Evolutionary conservation across 2,113 vertebrate genomes (phyloP).

Genomic region (Alces alces): DNA sequence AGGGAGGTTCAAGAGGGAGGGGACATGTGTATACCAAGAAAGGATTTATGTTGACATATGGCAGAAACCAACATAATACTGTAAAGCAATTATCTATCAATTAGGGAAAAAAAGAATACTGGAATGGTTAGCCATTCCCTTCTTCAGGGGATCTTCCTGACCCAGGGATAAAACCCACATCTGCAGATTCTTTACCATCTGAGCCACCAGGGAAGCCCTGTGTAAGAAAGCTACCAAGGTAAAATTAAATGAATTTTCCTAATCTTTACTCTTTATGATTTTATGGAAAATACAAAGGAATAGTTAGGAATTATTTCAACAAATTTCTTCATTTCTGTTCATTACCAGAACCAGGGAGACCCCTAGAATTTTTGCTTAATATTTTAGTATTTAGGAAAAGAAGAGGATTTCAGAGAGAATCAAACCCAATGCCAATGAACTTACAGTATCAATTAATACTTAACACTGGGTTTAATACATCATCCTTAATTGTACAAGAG

Average conservation of each 20-base stretch:
- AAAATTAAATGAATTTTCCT: not conserved
- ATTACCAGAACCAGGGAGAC: not conserved
- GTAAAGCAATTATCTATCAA: not conserved
- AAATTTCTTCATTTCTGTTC: conserved; percentile 8
- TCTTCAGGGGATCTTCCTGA: not conserved
- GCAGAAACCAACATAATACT: not conserved
- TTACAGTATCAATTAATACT: not conserved
- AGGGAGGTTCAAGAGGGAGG: not conserved
- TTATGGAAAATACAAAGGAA: not conserved
- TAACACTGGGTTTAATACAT: not conserved
- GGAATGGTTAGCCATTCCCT: not conserved
- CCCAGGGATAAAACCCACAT: not conserved
- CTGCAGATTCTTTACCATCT: not conserved
- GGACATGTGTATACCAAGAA: not conserved
- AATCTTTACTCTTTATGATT: not conserved
- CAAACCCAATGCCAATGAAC: not conserved
- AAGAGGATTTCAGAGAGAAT: not conserved
- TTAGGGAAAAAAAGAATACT: not conserved
- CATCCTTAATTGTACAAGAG: not conserved
- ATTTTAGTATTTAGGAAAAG: conserved; percentile 14
- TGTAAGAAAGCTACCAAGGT: not conserved
- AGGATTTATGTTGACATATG: not conserved
- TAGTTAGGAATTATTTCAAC: not conserved
- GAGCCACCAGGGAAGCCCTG: not conserved
- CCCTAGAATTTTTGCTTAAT: not conserved